Percentiles rank a stretch among this genome's conserved stretches.
These are phyloP conservation scores for Caradrina clavipalpis DNA, from an alignment of 2,888 invertebrate genomes.

Conservation along the genomic window DNA sequence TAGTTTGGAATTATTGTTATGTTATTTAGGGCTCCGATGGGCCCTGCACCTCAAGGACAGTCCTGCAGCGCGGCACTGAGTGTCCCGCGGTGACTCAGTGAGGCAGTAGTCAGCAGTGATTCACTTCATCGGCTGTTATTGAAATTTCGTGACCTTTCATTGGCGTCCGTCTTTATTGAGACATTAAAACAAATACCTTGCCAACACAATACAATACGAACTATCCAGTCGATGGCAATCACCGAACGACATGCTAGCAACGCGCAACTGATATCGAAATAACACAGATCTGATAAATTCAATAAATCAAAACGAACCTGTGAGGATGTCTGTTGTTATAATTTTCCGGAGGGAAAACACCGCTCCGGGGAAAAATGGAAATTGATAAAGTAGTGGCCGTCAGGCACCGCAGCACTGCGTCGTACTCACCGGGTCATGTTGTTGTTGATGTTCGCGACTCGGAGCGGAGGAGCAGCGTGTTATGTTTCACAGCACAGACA, in stretches of 20 bases:
- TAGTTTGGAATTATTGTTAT: conserved; percentile 8
- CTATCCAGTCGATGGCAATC: conserved; percentile 59
- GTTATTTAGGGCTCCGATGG: conserved; percentile 8
- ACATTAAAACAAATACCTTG: conserved; percentile 60
- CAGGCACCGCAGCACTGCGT: conserved; percentile 1
- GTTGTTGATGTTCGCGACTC: conserved; percentile 60
- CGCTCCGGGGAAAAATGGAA: conserved; percentile 64
- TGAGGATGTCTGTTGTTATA: conserved; percentile 63
- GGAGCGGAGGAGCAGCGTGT: conserved; percentile 63
- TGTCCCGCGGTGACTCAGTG: conserved; percentile 69
- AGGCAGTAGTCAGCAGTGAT: conserved; percentile 69
- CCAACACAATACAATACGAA: conserved; percentile 60
- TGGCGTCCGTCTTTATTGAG: conserved; percentile 54
- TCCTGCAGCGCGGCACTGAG: conserved; percentile 32
- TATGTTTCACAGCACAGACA: conserved; percentile 77
- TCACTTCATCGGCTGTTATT: conserved; percentile 67
- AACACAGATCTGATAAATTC: conserved; percentile 47
- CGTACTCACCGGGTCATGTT: conserved; percentile 75
- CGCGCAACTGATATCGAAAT: conserved; percentile 50
- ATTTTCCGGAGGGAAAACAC: conserved; percentile 75
- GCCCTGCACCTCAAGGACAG: not conserved
- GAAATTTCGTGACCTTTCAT: conserved; percentile 69
- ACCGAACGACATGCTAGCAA: conserved; percentile 48
- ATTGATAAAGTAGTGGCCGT: conserved; percentile 21
- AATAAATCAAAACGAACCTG: conserved; percentile 58